Base-by-base conservation (phyloP, 2,113 vertebrate species). In the Aleadryas rufinucha region DNA sequence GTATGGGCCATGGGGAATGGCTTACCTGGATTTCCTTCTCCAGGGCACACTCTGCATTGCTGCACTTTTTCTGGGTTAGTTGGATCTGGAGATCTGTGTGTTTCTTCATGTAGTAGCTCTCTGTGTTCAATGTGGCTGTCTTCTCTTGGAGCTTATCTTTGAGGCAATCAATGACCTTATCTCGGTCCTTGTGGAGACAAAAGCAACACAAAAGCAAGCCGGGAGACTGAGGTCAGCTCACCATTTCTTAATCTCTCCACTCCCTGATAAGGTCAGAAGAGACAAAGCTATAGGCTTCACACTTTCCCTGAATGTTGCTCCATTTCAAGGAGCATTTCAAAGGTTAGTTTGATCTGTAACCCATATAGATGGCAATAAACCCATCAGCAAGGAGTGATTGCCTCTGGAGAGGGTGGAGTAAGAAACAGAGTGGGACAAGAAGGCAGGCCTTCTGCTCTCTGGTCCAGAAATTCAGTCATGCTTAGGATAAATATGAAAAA, bases 91-190 rank as follows among this genome's bases (percentile, higher is more conserved):
- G 97, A 26, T 98, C 97, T 1, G 97, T 91, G 39, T 94, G 97
- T 89, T 71, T 98, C 91, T 98, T 98, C 90, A 97, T 83, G 26
- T 98, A 99, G 59, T 86, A 76, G 68, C 93, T 97, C 91, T 99
- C 97, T 96, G 97, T 96, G 47, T 91, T 90, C 4, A 94, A 93
- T 96, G 95, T 98, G 33, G 98, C 97, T 11, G 97, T 98, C 87
- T 88, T 87, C 81, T 98, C 97, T 85, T 98, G 98, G 54, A 99
- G 85, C 79, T 98, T 97, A 12, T 98, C 97, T 87, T 97, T 98
- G 64, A 99, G 98, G 77, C 91, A 59, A 19, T 96, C 97, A 56
- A 98, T 98, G 56, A 97, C 90, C 37, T 96, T 93, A 3, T 98
- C 97, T 77, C 84, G 95, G 33, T 83, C 94, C 99, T 99, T 59